These are phyloP conservation scores for Setophaga kirtlandii DNA, from an alignment of 2,113 vertebrate genomes.

Conservation along the genomic window DNA sequence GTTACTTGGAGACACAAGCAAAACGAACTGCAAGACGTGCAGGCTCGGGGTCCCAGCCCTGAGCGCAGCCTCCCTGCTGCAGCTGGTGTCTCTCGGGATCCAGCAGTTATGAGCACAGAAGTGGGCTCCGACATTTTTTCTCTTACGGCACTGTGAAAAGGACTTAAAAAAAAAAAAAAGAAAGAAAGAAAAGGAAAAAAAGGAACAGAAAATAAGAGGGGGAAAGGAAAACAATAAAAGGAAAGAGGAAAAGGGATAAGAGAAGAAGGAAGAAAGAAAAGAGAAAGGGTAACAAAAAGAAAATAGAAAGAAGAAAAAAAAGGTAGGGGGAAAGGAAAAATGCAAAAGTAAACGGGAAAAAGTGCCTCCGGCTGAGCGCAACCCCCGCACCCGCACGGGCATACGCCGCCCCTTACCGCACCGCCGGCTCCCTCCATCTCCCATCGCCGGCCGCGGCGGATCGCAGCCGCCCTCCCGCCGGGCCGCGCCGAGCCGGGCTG, in stretches of 20 bases:
- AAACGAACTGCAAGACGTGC: background rate
- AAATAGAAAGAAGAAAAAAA: rapidly evolving
- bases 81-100: background rate
- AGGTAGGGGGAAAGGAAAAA: rapidly evolving
- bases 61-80: background rate
- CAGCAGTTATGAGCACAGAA: background rate
- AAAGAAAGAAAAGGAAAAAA: too few species aligned
- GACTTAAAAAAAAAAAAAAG: rapidly evolving
- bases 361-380: background rate
- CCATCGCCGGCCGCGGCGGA: background rate
- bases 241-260: background rate
- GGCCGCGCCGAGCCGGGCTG: background rate
- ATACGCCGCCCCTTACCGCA: constrained; percentile 14
- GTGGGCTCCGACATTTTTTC: background rate
- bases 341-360: background rate
- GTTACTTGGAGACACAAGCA: background rate
- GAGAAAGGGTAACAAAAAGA: background rate
- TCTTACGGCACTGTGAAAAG: background rate
- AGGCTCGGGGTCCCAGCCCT: background rate
- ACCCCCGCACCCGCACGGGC: background rate
- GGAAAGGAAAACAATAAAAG: background rate
- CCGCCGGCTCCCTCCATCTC: constrained; percentile 22
- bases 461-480: background rate
- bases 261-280: background rate
- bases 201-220: rapidly evolving